A percentile compares a stretch with the other conserved stretches of the same genome.
Conservation (phyloP, 2,888 invertebrate genomes). For the Cheilosia grossa region DNA sequence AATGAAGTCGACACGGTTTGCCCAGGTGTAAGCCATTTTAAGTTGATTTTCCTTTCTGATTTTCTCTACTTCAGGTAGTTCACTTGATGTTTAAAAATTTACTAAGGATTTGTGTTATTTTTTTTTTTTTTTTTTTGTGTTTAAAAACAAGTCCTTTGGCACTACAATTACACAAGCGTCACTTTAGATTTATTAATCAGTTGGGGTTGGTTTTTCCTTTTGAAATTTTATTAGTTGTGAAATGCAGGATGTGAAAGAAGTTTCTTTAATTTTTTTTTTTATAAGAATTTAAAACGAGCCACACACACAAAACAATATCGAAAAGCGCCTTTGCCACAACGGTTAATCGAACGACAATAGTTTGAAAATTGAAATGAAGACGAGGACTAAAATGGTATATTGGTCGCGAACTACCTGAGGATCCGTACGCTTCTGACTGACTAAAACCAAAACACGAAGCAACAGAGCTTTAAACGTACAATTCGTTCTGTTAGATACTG, state of each 20-base stretch:
- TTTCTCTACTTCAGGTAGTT: constrained; percentile 39
- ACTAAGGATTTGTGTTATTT: constrained; percentile 7
- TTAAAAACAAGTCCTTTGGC: constrained; percentile 44
- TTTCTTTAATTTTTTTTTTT: too few species aligned
- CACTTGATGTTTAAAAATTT: constrained; percentile 42
- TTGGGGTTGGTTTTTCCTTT: constrained; percentile 1
- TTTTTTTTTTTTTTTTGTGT: constrained; percentile 44
- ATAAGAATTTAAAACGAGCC: not conserved
- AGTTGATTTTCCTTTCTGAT: constrained; percentile 61
- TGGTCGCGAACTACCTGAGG: constrained; percentile 80
- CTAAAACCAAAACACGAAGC: constrained; percentile 76
- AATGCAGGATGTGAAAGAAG: constrained; percentile 32
- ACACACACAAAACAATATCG: constrained; percentile 15
- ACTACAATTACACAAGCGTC: constrained; percentile 38
- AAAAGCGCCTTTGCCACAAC: constrained; percentile 21
- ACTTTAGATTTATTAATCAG: constrained; percentile 27
- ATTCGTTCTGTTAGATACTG: constrained; percentile 48
- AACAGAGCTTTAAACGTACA: constrained; percentile 63
- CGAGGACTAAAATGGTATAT: constrained; percentile 47
- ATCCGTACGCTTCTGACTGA: constrained; percentile 81
- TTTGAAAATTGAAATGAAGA: constrained; percentile 48
- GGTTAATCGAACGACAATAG: constrained; percentile 21
- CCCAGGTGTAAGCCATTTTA: constrained; percentile 92
- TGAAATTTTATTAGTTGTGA: not conserved
- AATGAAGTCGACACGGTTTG: constrained; percentile 92